Evolutionary conservation across 2,888 invertebrate species (phyloP).

Genomic region (Elmis aenea): DNA sequence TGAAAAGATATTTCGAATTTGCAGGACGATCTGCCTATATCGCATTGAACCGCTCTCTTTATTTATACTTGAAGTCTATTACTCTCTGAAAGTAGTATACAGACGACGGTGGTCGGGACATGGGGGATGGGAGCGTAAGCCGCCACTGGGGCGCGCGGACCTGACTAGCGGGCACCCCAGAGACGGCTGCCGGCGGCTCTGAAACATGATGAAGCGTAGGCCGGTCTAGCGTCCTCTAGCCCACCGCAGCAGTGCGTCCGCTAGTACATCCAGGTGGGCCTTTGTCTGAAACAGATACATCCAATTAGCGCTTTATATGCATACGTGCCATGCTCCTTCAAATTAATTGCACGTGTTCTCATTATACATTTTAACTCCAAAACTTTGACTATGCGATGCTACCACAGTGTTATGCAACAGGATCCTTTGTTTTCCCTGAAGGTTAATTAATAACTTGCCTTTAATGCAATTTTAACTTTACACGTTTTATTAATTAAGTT

Average conservation of each 20-base stretch:
- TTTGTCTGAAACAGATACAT: slow-evolving; percentile 71
- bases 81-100: slow-evolving; percentile 45
- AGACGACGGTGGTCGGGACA: slow-evolving; percentile 24
- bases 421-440: too few species aligned
- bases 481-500: too few species aligned
- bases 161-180: slow-evolving; percentile 40
- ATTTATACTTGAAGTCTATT: slow-evolving; percentile 42
- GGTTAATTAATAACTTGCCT: too few species aligned
- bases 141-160: slow-evolving; percentile 38
- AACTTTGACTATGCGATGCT: too few species aligned
- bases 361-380: too few species aligned
- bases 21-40: slow-evolving; percentile 18
- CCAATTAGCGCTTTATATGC: neutral
- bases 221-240: slow-evolving; percentile 78
- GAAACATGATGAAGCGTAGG: slow-evolving; percentile 34
- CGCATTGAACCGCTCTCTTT: slow-evolving; percentile 14
- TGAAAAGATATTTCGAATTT: slow-evolving; percentile 1
- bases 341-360: too few species aligned
- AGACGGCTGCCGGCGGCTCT: slow-evolving; percentile 33
- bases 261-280: slow-evolving; percentile 89
- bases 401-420: too few species aligned
- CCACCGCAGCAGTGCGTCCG: slow-evolving; percentile 90
- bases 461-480: too few species aligned
- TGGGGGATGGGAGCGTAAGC: slow-evolving; percentile 32
- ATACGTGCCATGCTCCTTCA: too few species aligned